Evolutionary conservation across 1,140 invertebrate genomes (phyloP), one percentile per base, ranked within the genome.

Genomic region (Diploscapter pachys): DNA sequence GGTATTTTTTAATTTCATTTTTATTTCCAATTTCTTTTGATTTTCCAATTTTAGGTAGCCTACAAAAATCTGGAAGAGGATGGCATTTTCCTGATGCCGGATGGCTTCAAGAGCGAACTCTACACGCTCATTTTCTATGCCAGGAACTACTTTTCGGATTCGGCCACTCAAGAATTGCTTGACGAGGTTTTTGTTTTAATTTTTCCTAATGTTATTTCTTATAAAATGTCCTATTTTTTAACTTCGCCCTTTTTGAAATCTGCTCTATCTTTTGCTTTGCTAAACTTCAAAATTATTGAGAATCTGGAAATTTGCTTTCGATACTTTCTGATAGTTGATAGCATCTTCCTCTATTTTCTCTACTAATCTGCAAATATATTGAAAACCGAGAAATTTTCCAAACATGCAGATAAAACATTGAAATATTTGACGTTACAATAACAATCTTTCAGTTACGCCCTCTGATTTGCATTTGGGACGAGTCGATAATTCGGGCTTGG

Each of bases 141-240:
- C 78, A 66, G 78, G 79, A 52, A 56, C 56, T 93, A 93, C 86
- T 94, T 94, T 82, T 88, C 90, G 5, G 80, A 89, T 13, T 86
- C 86, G 13, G 90, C 93, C 2, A 94, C 93, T 0, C 89, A 91
- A 86, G 94, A 96, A 87, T 94, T 97, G 81, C 85, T 96, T 71
- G 92, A 92, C 77, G 91, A 93, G 86, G 89, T 92, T 13, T 59
- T 59, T 11, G 57, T 59, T 31, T 59, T 59, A 11, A 11, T 59
- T 59, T 59, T 2, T 59, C 31, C 57, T 59, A 59, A 59, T 11
- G 9, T 59, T 59, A 11, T 11, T 11, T 59, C 31, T 11, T 31
- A 59, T 59, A 59, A 59, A 11, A 59, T 59, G 57, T 11, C 31
- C 9, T 1, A 59, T 59, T 11, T 31, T 31, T 31, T 31, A 31